Evolutionary conservation across 30 jellyfish, hydroid and myxozoan species (phyloP), one percentile per base, ranked within the genome.

Genomic region (Hydractinia echinata): DNA sequence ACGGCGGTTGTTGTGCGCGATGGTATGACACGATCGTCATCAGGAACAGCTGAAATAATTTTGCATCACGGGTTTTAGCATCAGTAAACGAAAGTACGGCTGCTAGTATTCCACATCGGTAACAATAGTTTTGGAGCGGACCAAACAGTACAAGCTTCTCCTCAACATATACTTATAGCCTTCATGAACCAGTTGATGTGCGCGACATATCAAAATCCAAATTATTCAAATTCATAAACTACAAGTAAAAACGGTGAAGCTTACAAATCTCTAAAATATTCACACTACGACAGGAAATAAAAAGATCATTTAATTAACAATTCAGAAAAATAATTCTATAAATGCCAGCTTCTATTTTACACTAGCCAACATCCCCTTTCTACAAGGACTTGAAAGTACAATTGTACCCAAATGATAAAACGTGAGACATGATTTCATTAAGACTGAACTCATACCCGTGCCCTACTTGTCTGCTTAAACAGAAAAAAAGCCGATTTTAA

Each of bases 61-160:
- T 83, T 16, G 99, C 89, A 66, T 94, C 95, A 55, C 94, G 73
- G 66, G 54, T 66, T 52, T 83, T 66, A 5, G 99, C 94, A 83
- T 83, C 94, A 10, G 89, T 85, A 70, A 94, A 94, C 19, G 94
- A 94, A 16, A 94, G 85, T 19, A 84, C 95, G 4, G 99, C 97
- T 14, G 99, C 99, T 5, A 94, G 81, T 69, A 88, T 94, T 13
- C 97, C 99, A 64, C 99, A 94, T 1, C 99, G 96, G 72, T 94
- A 94, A 72, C 99, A 94, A 76, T 94, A 94, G 55, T 94, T 94
- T 6, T n/a, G 99, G 99, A 5, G 99, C 99, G 55, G 99, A 94
- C 99, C 99, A 94, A 49, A 94, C 97, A 0, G 99, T 94, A 94
- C 99, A 61, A 94, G 81, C 54, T 94, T 85, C 30, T 79, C 89